Conservation (phyloP, 2,888 invertebrate genomes). For the Agapetus fuscipes region DNA sequence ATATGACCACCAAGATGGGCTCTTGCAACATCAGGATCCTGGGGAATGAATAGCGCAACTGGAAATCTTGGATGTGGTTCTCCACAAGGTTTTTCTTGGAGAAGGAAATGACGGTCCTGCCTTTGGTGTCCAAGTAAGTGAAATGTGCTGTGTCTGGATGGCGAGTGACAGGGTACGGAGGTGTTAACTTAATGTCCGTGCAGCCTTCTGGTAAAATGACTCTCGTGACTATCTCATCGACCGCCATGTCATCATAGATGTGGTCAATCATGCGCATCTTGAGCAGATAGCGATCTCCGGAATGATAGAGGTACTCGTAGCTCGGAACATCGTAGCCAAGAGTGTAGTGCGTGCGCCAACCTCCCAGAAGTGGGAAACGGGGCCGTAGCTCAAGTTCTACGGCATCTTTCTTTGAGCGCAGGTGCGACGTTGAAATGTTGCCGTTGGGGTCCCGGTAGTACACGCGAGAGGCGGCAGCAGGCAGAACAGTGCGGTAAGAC, state of each 20-base stretch:
- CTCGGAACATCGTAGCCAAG: conserved; percentile 97
- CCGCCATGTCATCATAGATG: conserved; percentile 91
- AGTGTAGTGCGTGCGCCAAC: conserved; percentile 96
- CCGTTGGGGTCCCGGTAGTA: conserved; percentile 97
- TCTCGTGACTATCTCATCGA: conserved; percentile 80
- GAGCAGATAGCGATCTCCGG: conserved; percentile 69
- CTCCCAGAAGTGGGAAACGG: conserved; percentile 95
- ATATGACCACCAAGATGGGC: conserved; percentile 79
- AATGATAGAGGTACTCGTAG: conserved; percentile 86
- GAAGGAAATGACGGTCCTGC: conserved; percentile 80
- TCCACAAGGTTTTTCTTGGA: conserved; percentile 83
- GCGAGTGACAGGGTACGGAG: conserved; percentile 74
- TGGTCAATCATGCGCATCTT: conserved; percentile 95
- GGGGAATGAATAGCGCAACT: conserved; percentile 81
- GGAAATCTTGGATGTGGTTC: conserved; percentile 92
- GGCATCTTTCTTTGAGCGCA: conserved; percentile 78
- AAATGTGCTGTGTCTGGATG: conserved; percentile 67
- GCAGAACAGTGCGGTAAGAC: conserved; percentile 77
- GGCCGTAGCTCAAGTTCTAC: conserved; percentile 95
- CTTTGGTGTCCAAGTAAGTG: conserved; percentile 92
- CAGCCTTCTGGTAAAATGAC: conserved; percentile 93
- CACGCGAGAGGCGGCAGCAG: conserved; percentile 86
- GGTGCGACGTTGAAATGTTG: conserved; percentile 96
- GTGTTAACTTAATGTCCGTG: conserved; percentile 65
- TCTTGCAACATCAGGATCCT: conserved; percentile 83